Base-by-base conservation (phyloP, 2,113 vertebrate species). In the Thermophis baileyi region DNA sequence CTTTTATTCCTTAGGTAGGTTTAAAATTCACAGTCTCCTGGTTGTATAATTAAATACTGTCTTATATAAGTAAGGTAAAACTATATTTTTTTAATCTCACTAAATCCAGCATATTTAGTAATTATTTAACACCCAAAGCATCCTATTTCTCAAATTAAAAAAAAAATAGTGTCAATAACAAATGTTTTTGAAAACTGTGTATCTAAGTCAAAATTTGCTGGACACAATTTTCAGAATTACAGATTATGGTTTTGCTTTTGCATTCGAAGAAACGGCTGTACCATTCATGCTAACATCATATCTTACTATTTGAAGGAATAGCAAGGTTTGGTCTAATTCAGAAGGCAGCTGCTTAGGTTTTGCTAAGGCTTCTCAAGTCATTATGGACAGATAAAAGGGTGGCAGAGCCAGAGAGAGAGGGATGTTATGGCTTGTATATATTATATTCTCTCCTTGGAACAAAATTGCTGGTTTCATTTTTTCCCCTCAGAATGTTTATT, bases 51-150 rank as follows among this genome's bases (percentile, higher is more conserved):
- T 30, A 46, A 44, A 50, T 12, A 53, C 14, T 27, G 47, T 10
- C 30, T 88, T 18, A 44, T 69, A 49, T 53, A 3, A 74, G 86
- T 18, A 51, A 50, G 35, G 44, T 20, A 55, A 94, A 95, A 94
- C 35, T 6, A 25, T 2, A 0, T 0, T 20, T 0, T 30, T 10
- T 86, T 4, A 2, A 54, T 93, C 0, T 55, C 63, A 81, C 0
- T 0, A 1, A 87, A 91, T 18, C 54, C 30, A 74, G 57, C 54
- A 92, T 88, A 25, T 50, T 35, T 9, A 49, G 9, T 24, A 89
- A 90, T 92, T 49, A 87, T 89, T 92, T 24, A 88, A 44, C 0
- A 2, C 89, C n/a, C 90, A 10, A 0, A 1, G 6, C 40, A 35
- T 92, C 3, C 1, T 44, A 35, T 88, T n/a, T 88, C 49, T 88